A percentile compares a stretch with the other conserved stretches of the same genome.
Conservation (phyloP, 2,797 vertebrate species). For the Notamacropus eugenii region DNA sequence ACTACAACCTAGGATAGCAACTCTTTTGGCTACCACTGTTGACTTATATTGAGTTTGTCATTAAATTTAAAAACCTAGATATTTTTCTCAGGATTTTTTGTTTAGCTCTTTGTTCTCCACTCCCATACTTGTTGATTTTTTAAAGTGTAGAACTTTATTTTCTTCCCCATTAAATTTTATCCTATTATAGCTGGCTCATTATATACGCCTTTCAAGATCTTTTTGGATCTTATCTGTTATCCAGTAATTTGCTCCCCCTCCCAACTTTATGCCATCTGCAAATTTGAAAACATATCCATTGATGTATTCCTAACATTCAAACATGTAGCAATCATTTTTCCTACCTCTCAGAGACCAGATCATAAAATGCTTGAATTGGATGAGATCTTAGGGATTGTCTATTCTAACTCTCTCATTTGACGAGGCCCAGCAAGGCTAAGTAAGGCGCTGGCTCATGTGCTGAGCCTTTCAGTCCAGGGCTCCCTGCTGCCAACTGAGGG, state of each 20-base stretch:
- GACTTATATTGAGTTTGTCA: too few species aligned
- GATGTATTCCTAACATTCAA: background rate
- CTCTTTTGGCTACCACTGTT: too few species aligned
- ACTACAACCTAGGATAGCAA: too few species aligned
- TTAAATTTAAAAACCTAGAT: too few species aligned
- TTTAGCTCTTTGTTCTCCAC: background rate
- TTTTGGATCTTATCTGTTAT: background rate
- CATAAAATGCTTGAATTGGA: background rate
- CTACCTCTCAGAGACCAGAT: background rate
- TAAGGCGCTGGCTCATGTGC: background rate
- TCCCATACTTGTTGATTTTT: background rate
- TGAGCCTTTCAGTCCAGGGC: background rate
- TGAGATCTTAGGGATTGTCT: background rate
- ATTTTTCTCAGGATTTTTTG: background rate
- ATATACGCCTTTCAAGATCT: background rate
- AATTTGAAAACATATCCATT: background rate
- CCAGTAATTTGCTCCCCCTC: background rate
- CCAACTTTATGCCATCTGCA: background rate
- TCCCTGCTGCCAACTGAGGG: background rate
- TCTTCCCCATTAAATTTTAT: background rate
- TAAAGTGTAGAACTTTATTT: background rate
- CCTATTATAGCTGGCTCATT: background rate
- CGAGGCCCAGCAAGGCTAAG: background rate
- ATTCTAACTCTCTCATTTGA: background rate
- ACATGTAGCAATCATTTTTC: background rate